Evolutionary conservation across 2,797 vertebrate species (phyloP).

Genomic region (Australoheros facetus): DNA sequence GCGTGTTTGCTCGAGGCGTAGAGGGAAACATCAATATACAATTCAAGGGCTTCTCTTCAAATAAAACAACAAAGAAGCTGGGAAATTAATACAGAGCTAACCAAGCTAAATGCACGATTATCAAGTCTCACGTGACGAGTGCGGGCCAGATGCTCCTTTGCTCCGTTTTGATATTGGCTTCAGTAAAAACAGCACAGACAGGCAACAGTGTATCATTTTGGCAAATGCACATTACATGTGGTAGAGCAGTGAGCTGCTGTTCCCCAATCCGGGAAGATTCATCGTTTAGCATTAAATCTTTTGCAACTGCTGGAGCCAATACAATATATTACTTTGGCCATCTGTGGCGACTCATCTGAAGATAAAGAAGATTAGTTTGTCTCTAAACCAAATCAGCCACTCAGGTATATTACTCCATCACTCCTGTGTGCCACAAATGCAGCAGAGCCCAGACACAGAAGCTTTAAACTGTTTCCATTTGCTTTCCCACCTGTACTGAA

Average conservation of each 20-base stretch:
- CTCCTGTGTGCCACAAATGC: slow-evolving; percentile 12
- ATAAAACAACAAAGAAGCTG: slow-evolving; percentile 16
- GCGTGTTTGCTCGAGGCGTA: not conserved
- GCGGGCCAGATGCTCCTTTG: not conserved
- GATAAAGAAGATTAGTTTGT: slow-evolving; percentile 17
- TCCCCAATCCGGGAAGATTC: slow-evolving; percentile 25
- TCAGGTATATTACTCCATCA: slow-evolving; percentile 18
- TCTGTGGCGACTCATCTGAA: slow-evolving; percentile 27
- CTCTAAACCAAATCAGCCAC: slow-evolving; percentile 26
- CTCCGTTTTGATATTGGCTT: not conserved
- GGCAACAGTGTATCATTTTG: not conserved
- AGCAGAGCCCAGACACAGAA: not conserved
- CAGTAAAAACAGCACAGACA: not conserved
- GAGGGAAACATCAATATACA: slow-evolving; percentile 28
- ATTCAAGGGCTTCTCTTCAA: slow-evolving; percentile 28
- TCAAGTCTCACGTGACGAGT: not conserved
- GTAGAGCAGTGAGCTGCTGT: slow-evolving; percentile 1
- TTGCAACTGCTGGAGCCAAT: not conserved
- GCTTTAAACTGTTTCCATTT: slow-evolving; percentile 27
- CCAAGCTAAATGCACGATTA: slow-evolving; percentile 3
- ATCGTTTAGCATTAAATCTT: slow-evolving; percentile 26
- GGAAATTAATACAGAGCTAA: slow-evolving; percentile 20
- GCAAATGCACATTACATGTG: not conserved
- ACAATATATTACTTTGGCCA: not conserved
- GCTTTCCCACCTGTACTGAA: not conserved